Evolutionary conservation across 2,888 invertebrate genomes (phyloP), one percentile per base, ranked within the genome.

Genomic region (Morpho achilles): DNA sequence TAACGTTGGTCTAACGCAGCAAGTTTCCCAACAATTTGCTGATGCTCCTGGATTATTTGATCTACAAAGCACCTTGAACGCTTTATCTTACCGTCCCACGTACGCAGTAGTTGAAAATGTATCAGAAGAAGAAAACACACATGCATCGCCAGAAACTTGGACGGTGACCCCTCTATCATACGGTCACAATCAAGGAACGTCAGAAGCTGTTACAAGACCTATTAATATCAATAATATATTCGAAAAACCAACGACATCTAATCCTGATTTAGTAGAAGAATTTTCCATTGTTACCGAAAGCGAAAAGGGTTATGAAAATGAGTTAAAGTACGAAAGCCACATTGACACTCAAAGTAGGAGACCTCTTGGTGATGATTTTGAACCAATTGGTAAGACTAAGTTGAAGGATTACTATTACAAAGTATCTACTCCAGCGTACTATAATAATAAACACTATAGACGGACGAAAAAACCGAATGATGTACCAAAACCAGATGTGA

Each of bases 101-200:
- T 91, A 91, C 64, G 91, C 91, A 72, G 91, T 91, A 1, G 84
- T 85, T 7, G 91, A 91, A 72, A 74, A 77, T 51, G 87, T 87
- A 58, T 70, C 81, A 10, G 85, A 87, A 41, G 77, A 79, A 49
- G 64, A 73, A 16, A 75, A 74, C 51, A 81, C 84, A 4, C 82
- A 85, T 47, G 76, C 86, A 0, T 80, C 87, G 7, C 74, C 82
- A 1, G 69, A 77, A 32, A 74, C 82, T 16, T 91, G 90, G 91
- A 72, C 82, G 7, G 69, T 77, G 44, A 79, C 84, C 7, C 80
- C 82, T 9, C 79, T 79, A 61, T 67, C 79, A 2, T 80, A 82
- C 55, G 75, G 78, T 32, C 67, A 73, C 50, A 77, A 75, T 62
- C 75, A 72, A 48, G 80, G 81, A 40, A 76, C 77, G 4, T 82